Conservation (phyloP, 2,797 vertebrate species). For the Rhinoraja longicauda region DNA sequence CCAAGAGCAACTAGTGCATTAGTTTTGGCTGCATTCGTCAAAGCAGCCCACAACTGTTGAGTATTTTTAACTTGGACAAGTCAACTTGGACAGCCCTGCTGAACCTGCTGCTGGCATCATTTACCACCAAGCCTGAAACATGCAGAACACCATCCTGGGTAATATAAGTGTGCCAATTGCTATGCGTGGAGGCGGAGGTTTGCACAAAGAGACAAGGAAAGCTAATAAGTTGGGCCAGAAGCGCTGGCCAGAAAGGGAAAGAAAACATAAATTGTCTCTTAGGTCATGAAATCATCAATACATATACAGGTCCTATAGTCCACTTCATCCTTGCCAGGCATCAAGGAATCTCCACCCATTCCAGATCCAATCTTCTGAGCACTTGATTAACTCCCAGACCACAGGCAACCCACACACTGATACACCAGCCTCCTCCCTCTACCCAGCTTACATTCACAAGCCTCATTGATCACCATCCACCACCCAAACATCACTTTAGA, state of each 20-base stretch:
- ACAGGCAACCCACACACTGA: too few relatives aligned
- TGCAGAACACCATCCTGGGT: background rate
- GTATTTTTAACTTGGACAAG: background rate
- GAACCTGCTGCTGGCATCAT: background rate
- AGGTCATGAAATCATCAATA: too few relatives aligned
- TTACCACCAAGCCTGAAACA: background rate
- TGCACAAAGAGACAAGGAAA: too few relatives aligned
- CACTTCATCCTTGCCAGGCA: too few relatives aligned
- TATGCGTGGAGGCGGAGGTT: background rate
- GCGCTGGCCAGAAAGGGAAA: background rate
- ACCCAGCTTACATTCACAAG: too few relatives aligned
- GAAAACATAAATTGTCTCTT: background rate
- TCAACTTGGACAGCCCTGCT: background rate
- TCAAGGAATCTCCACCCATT: too few relatives aligned
- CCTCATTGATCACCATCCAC: too few relatives aligned
- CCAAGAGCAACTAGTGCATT: background rate
- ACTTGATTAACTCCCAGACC: too few relatives aligned
- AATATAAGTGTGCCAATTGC: background rate
- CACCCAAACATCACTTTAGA: too few relatives aligned
- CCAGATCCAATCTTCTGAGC: too few relatives aligned
- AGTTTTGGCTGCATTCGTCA: background rate
- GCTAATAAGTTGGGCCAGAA: background rate
- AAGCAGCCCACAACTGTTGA: background rate
- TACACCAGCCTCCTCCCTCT: too few relatives aligned
- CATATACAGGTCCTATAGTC: too few relatives aligned